phyloP scores from a whole-genome alignment of 2,113 vertebrate species.

The Lophius piscatorius region DNA sequence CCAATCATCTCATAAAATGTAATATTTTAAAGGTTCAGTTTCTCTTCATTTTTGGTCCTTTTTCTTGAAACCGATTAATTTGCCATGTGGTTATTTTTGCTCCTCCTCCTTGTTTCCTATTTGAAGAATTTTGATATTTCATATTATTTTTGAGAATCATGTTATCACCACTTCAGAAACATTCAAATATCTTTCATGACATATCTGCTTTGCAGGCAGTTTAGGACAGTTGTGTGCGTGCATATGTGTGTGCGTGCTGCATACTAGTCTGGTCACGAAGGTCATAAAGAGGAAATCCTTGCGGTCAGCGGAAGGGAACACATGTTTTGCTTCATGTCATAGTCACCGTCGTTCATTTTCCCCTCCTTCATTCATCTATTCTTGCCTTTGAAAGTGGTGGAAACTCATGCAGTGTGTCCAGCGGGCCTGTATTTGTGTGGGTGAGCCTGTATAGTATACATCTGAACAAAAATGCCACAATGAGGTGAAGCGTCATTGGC shows the following conservation, averaged over 20 bases:
- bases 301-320: constrained; percentile 54
- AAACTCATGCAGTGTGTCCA: constrained; percentile 41
- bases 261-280: constrained; percentile 45
- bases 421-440: constrained; percentile 37
- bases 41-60: too few relatives aligned
- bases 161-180: background rate
- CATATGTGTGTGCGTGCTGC: constrained; percentile 9
- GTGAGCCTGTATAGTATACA: constrained; percentile 19
- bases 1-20: too few relatives aligned
- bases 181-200: background rate
- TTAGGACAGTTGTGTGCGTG: constrained; percentile 2
- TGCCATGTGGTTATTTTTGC: too few relatives aligned
- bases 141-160: too few relatives aligned
- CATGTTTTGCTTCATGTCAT: constrained; percentile 57
- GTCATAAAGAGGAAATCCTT: constrained; percentile 66
- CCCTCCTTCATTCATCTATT: constrained; percentile 58
- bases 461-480: constrained; percentile 17
- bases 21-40: too few relatives aligned
- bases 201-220: background rate
- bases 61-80: too few relatives aligned
- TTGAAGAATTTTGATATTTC: too few relatives aligned
- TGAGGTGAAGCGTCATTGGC: constrained; percentile 9
- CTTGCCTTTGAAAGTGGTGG: constrained; percentile 45
- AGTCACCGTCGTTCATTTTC: constrained; percentile 52
- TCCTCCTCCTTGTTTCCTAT: background rate